Base-by-base conservation (phyloP, 1,140 invertebrate species). In the Odontomachus brunneus region DNA sequence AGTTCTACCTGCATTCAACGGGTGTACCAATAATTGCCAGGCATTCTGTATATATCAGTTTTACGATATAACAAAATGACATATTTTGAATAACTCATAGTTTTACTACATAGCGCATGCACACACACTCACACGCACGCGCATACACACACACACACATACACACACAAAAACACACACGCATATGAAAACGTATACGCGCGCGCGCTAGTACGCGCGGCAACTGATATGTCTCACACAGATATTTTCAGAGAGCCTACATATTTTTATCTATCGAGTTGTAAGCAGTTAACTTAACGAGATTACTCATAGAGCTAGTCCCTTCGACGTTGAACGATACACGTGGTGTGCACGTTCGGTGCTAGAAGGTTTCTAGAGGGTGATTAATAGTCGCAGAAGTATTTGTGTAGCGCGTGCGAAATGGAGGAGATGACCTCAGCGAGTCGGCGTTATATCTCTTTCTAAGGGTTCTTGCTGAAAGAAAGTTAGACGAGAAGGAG, bases 221-320 rank as follows among this genome's bases (percentile, higher is more conserved):
- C 15, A 4, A 53, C 15, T 53, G n/a, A 44, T 44, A 57, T 26
- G 75, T 78, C n/a, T n/a, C 75, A 44, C 38, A 44, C 38, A 80
- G 75, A 80, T 80, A 80, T 80, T 80, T 80, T 80, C 63, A 53
- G 75, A 80, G 65, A 80, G 75, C 75, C 75, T 80, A 80, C 65
- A 78, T 80, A 80, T 80, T 80, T 80, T 80, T 69, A 71, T 80
- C 65, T 48, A 51, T 71, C n/a, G 75, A 19, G 19, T 0, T 44
- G 24, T 80, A 57, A 65, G 14, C 11, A 69, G 17, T 48, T 78
- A 44, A 44, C 24, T 48, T 55, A 48, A 48, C 19, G 17, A 80
- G 33, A 29, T 71, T 80, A 78, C 9, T 69, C 38, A 44, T 69
- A 80, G 75, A 22, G 0, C 33, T 71, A 80, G 75, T 80, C 59